Evolutionary conservation across 2,797 vertebrate species (phyloP), one percentile per base, ranked within the genome.

Genomic region (Lates japonicus): DNA sequence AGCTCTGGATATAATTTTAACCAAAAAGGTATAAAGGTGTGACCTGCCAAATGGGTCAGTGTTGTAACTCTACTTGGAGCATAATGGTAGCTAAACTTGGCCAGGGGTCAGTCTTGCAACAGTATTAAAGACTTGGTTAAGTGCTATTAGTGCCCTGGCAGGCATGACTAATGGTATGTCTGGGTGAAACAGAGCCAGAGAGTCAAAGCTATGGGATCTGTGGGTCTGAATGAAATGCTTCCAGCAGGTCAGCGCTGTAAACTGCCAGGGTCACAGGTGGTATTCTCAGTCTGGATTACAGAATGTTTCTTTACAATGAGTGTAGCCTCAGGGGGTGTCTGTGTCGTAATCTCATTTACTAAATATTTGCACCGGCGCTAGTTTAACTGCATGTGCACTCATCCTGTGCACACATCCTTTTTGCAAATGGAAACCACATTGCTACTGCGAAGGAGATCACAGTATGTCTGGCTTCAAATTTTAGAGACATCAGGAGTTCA

Each of bases 191-290:
- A 61, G 68, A 74, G 75, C 75, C 64, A 70, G 65, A 69, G 70
- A 78, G 71, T 55, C 58, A 59, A 64, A 33, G 70, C 65, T 57
- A 33, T 44, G 70, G 29, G 35, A 25, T 76, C 52, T 70, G 22
- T 76, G 52, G 16, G 67, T 76, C 65, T 78, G 62, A 82, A 85
- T 80, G 70, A 79, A 87, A 78, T n/a, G 20, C 70, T 65, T 82
- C 52, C 74, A 82, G 79, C 70, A 51, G 65, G 64, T 82, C 70
- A 49, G 13, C 46, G 66, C 57, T 76, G 74, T 59, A 55, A 68
- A 52, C 74, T 39, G 55, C 69, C 54, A 49, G 54, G 35, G 66
- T 71, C 70, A 71, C 57, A 64, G 62, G 73, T 51, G 42, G 65
- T 49, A 31, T 55, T 62, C 59, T 51, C 25, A 59, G 39, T 78